phyloP scores from a whole-genome alignment of 2,113 vertebrate genomes.

The Himantopus leucocephalus region DNA sequence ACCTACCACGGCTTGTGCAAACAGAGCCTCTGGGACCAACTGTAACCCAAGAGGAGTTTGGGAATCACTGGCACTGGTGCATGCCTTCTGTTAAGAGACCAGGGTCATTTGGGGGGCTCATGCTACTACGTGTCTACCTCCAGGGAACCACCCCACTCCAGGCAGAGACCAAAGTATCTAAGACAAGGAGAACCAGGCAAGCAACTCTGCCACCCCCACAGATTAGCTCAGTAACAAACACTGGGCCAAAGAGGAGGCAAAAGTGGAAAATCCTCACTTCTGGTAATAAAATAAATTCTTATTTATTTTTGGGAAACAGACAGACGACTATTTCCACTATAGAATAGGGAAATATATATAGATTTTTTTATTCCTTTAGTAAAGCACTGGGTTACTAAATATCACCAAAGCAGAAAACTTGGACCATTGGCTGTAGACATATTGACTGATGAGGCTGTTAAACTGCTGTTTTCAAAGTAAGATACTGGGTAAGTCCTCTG shows the following conservation, averaged over 20 bases:
- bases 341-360: not conserved
- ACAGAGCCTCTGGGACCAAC: not conserved
- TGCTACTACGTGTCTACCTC: accelerated
- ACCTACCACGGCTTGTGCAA: not conserved
- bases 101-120: not conserved
- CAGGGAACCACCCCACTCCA: not conserved
- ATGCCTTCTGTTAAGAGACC: not conserved
- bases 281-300: not conserved
- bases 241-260: not conserved
- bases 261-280: not conserved
- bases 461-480: not conserved
- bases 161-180: not conserved
- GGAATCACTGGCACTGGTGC: not conserved
- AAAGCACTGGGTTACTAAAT: not conserved
- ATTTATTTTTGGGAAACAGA: not conserved
- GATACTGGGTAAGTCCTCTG: not conserved
- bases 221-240: not conserved
- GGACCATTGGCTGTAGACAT: not conserved
- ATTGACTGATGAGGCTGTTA: not conserved
- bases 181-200: not conserved
- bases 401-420: not conserved
- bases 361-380: not conserved
- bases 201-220: not conserved
- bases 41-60: not conserved
- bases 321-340: not conserved